A percentile compares a stretch with the other conserved stretches of the same genome.
Conservation (phyloP, 2,888 invertebrate species). For the Azorinus chamasolen region DNA sequence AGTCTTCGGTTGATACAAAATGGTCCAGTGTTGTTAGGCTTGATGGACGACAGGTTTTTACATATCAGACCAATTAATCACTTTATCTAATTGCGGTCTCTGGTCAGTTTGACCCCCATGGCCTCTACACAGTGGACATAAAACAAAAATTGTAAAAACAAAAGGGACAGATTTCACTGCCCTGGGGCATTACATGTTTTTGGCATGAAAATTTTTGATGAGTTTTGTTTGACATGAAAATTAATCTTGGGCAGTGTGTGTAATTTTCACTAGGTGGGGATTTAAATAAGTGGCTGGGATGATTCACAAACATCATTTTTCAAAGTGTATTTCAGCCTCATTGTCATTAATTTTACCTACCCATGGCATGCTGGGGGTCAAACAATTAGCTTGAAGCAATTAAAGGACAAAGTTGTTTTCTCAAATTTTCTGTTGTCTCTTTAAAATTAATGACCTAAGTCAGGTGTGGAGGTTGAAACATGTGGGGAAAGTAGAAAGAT, state of each 20-base stretch:
- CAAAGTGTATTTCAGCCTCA: background rate
- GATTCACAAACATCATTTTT: slow-evolving; percentile 51
- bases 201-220: slow-evolving; percentile 56
- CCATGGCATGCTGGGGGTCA: no score
- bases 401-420: no score
- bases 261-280: slow-evolving; percentile 23
- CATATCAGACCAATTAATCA: slow-evolving; percentile 39
- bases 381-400: no score
- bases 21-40: no score
- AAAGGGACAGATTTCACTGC: slow-evolving; percentile 46
- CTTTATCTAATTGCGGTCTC: slow-evolving; percentile 30
- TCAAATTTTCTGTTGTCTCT: no score
- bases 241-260: slow-evolving; percentile 35
- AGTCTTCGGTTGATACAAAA: no score
- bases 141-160: slow-evolving; percentile 49
- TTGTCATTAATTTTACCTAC: no score
- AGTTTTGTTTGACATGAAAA: slow-evolving; percentile 50
- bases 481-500: no score
- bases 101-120: slow-evolving; percentile 55
- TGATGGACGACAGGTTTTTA: slow-evolving; percentile 9
- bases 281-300: slow-evolving; percentile 29
- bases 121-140: slow-evolving; percentile 29
- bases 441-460: no score
- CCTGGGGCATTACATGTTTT: slow-evolving; percentile 35
- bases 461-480: no score